These are phyloP conservation scores for Alfaro cultratus DNA, from an alignment of 2,797 vertebrate species.

Conservation along the genomic window DNA sequence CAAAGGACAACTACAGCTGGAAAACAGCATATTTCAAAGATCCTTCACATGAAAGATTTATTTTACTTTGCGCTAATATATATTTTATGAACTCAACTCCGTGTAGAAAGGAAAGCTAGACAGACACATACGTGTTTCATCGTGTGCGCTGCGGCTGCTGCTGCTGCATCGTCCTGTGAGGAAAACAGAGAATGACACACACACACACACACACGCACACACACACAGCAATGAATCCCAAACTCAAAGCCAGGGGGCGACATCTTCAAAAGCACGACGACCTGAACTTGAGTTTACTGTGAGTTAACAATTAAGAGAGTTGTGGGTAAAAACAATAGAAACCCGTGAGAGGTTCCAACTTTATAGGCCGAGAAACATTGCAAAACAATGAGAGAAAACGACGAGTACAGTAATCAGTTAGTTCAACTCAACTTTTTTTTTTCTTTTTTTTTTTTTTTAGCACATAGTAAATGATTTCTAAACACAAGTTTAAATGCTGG, in stretches of 20 bases:
- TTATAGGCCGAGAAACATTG: not conserved
- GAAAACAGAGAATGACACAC: not conserved
- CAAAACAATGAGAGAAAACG: not conserved
- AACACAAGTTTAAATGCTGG: not conserved
- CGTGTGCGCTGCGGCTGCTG: slow-evolving; percentile 71
- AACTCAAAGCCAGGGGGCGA: slow-evolving; percentile 64
- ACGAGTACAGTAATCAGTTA: not conserved
- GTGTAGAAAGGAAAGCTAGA: not conserved
- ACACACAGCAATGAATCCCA: not conserved
- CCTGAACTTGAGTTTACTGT: not conserved
- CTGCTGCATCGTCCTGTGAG: slow-evolving; percentile 82
- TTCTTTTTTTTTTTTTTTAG: not conserved
- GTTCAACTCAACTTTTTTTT: not conserved
- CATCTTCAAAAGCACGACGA: slow-evolving; percentile 22
- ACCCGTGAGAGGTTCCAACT: not conserved
- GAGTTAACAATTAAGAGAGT: not conserved
- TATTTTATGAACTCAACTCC: not conserved
- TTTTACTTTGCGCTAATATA: not conserved
- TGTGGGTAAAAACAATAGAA: not conserved
- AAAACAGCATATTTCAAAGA: not conserved
- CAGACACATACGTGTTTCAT: slow-evolving; percentile 79
- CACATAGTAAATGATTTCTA: not conserved
- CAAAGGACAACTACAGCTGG: not conserved
- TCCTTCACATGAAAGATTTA: not conserved
- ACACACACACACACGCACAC: no score